Evolutionary conservation across 2,113 vertebrate genomes (phyloP).

Genomic region (Excalfactoria chinensis): DNA sequence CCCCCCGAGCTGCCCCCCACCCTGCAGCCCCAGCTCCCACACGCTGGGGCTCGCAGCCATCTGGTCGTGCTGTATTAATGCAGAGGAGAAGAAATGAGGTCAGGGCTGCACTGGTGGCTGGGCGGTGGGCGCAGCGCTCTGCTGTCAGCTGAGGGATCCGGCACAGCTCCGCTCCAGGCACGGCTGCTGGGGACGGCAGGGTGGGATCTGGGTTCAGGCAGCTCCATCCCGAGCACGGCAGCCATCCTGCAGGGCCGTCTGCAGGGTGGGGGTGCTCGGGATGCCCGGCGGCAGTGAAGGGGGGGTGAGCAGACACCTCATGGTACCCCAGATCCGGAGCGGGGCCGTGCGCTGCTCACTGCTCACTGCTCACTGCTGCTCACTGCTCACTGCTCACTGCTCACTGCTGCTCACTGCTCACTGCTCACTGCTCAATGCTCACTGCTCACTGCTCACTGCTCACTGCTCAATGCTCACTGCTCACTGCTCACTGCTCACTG

Average conservation of each 20-base stretch:
- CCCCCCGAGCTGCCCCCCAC: background rate
- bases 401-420: no score
- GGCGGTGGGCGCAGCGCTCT: background rate
- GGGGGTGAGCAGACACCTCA: background rate
- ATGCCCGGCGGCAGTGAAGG: accelerated
- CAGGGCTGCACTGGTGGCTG: background rate
- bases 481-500: no score
- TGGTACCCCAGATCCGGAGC: accelerated
- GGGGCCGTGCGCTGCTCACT: accelerated
- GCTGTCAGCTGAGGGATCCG: no score
- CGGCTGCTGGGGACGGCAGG: accelerated
- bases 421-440: no score
- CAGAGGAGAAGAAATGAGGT: conserved; percentile 12
- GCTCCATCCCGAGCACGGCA: no score
- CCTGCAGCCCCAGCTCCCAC: background rate
- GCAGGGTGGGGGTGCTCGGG: accelerated
- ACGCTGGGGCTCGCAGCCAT: background rate
- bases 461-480: no score
- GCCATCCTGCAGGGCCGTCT: background rate
- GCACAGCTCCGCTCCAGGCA: no score
- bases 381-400: no score
- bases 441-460: no score
- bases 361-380: no score
- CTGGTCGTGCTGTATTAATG: background rate
- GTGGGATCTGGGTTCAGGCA: accelerated